Evolutionary conservation across 2,888 invertebrate genomes (phyloP).

Genomic region (Cerastoderma edule): DNA sequence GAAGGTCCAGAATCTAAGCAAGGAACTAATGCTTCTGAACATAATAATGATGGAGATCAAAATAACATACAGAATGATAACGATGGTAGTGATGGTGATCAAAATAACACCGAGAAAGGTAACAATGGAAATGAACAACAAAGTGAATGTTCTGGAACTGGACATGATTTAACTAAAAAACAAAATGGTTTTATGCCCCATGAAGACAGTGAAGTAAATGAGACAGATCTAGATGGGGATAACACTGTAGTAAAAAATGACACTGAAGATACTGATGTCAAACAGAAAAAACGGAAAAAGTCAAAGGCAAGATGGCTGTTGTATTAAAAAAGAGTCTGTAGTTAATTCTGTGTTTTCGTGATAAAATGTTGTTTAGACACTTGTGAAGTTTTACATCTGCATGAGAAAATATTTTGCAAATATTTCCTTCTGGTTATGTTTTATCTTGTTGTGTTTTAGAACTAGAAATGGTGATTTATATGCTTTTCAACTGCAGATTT

Average conservation of each 20-base stretch:
- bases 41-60: conserved; percentile 9
- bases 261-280: too few species aligned
- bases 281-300: conserved; percentile 8
- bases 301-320: conserved; percentile 20
- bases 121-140: not conserved
- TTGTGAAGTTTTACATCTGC: too few species aligned
- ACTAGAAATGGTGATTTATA: too few species aligned
- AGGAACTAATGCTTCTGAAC: not conserved
- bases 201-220: not conserved
- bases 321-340: conserved; percentile 12
- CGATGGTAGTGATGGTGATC: not conserved
- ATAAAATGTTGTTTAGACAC: too few species aligned
- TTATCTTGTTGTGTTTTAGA: too few species aligned
- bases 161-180: too few species aligned
- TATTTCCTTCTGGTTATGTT: too few species aligned
- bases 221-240: not conserved
- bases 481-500: too few species aligned
- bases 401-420: too few species aligned
- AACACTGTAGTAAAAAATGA: too few species aligned
- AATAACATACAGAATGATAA: not conserved
- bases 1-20: not conserved
- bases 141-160: conserved; percentile 5
- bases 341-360: too few species aligned
- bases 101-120: not conserved
- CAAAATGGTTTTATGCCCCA: too few species aligned